These are phyloP conservation scores for Camponotus floridanus DNA, from an alignment of 1,140 invertebrate species.

Conservation along the genomic window DNA sequence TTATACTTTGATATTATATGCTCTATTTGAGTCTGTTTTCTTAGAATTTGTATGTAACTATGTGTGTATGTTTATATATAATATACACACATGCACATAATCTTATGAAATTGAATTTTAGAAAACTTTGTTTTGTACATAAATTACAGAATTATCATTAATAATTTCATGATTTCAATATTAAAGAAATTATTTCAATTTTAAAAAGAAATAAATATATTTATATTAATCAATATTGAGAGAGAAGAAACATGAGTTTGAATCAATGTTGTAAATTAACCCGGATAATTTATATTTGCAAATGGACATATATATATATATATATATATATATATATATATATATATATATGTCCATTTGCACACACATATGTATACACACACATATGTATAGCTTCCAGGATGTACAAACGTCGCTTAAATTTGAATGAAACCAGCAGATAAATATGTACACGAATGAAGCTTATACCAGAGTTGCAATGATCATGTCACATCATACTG, in stretches of 20 bases:
- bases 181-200: neutral
- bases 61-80: neutral
- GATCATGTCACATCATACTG: slow-evolving; percentile 45
- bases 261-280: neutral
- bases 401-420: slow-evolving; percentile 19
- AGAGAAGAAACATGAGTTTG: no score
- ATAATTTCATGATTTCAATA: neutral
- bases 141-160: no score
- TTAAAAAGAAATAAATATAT: neutral
- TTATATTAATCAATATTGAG: neutral
- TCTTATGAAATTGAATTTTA: no score
- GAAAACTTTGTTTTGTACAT: no score
- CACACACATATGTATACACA: no score
- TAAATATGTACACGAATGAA: neutral
- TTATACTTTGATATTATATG: neutral
- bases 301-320: neutral
- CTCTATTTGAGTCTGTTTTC: no score
- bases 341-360: no score
- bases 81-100: no score
- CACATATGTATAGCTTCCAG: neutral
- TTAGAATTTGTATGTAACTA: no score
- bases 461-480: slow-evolving; percentile 13
- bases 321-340: no score
- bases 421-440: neutral
- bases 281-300: neutral